Evolutionary conservation across 1,140 invertebrate genomes (phyloP).

Genomic region (Drosophila yakuba): DNA sequence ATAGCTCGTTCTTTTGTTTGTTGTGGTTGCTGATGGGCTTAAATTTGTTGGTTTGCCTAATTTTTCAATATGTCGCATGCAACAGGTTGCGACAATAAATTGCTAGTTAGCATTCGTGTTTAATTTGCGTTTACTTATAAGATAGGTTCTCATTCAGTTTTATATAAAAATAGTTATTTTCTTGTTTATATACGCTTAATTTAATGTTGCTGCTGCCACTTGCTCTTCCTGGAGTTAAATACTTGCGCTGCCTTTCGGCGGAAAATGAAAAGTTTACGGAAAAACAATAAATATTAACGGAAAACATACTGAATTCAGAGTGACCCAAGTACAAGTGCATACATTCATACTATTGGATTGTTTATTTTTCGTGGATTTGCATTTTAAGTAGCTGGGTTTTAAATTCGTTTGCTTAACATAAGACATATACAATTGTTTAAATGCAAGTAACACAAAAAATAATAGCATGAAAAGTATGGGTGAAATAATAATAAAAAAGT

Average conservation of each 20-base stretch:
- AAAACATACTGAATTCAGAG: constrained; percentile 34
- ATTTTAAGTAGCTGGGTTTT: constrained; percentile 46
- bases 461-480: constrained; percentile 65
- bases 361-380: constrained; percentile 26
- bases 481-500: constrained; percentile 55
- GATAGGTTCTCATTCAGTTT: constrained; percentile 46
- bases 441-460: constrained; percentile 80
- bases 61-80: constrained; percentile 32
- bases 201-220: constrained; percentile 79
- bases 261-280: constrained; percentile 30
- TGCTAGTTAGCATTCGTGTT: constrained; percentile 53
- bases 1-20: constrained; percentile 40
- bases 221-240: constrained; percentile 56
- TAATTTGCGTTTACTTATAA: constrained; percentile 71
- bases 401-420: constrained; percentile 69
- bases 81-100: constrained; percentile 60
- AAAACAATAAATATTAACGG: constrained; percentile 22
- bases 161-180: constrained; percentile 81
- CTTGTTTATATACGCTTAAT: constrained; percentile 79
- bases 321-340: constrained; percentile 24
- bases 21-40: constrained; percentile 17
- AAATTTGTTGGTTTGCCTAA: constrained; percentile 16
- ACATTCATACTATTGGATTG: constrained; percentile 27
- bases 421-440: constrained; percentile 65
- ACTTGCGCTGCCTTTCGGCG: constrained; percentile 49